A percentile compares a stretch with the other conserved stretches of the same genome.
phyloP scores from a whole-genome alignment of 2,113 vertebrate species.

The Nerophis lumbriciformis region DNA sequence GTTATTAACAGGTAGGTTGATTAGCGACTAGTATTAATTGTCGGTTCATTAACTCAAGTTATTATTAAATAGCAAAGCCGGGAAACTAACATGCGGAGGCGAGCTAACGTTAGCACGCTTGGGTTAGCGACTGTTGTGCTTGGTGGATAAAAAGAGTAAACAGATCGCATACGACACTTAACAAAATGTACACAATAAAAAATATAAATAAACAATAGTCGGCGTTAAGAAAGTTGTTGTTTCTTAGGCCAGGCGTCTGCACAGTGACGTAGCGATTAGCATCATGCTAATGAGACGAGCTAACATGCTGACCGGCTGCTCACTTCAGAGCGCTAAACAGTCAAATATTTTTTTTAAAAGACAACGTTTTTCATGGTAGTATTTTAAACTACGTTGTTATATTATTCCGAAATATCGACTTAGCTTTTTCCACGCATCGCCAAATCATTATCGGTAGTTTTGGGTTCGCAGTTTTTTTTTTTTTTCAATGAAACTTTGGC shows the following conservation, averaged over 20 bases:
- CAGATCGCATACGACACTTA: not conserved
- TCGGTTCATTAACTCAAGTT: not conserved
- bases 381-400: too few species aligned
- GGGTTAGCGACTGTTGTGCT: constrained; percentile 39
- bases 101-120: constrained; percentile 36
- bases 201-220: not conserved
- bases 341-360: not conserved
- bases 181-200: not conserved
- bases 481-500: constrained; percentile 33
- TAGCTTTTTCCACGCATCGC: constrained; percentile 5
- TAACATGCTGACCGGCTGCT: constrained; percentile 35
- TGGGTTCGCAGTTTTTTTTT: constrained; percentile 24
- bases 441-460: constrained; percentile 43
- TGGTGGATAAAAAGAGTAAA: constrained; percentile 36
- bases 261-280: not conserved
- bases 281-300: constrained; percentile 21
- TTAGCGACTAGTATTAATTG: not conserved
- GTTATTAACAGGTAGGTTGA: not conserved
- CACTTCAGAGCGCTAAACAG: constrained; percentile 11
- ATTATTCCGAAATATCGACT: fast-evolving
- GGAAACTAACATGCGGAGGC: not conserved
- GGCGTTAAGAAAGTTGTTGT: too few species aligned
- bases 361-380: not conserved
- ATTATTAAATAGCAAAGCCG: not conserved
- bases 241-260: not conserved